These are phyloP conservation scores for Dasyornis broadbenti DNA, from an alignment of 2,113 vertebrate genomes.

Conservation along the genomic window DNA sequence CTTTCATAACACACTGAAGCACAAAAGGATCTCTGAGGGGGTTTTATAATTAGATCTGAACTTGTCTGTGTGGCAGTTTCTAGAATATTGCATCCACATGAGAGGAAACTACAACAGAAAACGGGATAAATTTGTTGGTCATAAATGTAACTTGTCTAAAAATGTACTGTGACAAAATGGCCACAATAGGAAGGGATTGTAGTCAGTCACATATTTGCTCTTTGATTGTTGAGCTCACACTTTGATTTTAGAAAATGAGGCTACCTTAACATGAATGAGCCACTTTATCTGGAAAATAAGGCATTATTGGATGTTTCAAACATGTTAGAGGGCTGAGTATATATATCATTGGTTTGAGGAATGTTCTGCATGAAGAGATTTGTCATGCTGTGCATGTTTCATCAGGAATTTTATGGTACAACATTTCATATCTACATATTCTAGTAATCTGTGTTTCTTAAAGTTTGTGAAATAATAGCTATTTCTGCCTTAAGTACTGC, in stretches of 20 bases:
- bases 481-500: constrained; percentile 4
- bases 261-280: background rate
- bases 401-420: background rate
- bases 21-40: background rate
- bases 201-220: background rate
- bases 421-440: background rate
- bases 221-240: background rate
- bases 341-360: background rate
- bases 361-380: background rate
- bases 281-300: background rate
- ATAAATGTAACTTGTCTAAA: constrained; percentile 1
- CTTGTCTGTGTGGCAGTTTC: background rate
- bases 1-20: background rate
- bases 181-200: background rate
- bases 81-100: background rate
- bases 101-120: background rate
- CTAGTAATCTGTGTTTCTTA: background rate
- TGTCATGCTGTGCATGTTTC: background rate
- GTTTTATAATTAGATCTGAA: constrained; percentile 1
- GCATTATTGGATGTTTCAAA: background rate
- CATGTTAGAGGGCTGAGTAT: background rate
- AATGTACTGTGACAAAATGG: background rate
- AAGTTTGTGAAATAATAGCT: constrained; percentile 25
- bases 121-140: background rate
- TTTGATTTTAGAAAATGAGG: background rate